Evolutionary conservation across 2,113 vertebrate genomes (phyloP), one percentile per base, ranked within the genome.

Genomic region (Passer domesticus): DNA sequence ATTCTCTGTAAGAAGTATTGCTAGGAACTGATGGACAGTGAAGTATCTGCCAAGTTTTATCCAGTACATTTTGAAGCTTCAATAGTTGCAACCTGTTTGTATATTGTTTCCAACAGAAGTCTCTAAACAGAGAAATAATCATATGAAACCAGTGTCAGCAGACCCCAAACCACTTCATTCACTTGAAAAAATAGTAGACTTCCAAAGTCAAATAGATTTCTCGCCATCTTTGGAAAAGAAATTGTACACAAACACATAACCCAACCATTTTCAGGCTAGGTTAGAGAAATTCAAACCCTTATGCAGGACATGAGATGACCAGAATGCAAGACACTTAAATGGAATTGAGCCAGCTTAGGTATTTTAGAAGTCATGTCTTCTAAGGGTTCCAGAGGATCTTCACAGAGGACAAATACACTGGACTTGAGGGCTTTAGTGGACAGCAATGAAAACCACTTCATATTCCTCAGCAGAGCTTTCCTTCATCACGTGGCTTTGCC

Each of bases 401-500:
- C 55, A 20, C 5, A 2, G 4, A 80, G 82, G 37, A 76, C 55
- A 82, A 70, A 82, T 28, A 28, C 11, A 5, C 15, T 70, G 82
- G 33, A 56, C 33, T 79, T 90, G 7, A 3, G 50, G 63, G 16
- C 67, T 86, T 58, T 41, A 70, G 53, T 1, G 1, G 47, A 24
- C n/a, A 64, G 37, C 28, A 93, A 35, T 41, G 68, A 50, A 4
- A 2, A 49, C 27, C 0, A 0, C 24, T 52, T 68, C 6, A 0
- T 46, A 27, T 47, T 93, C 75, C 67, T 80, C n/a, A 37, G 52
- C 44, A 39, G 68, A 90, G 15, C 24, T 33, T 37, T 37, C 35
- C 35, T 37, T 24, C 10, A 0, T 87, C 59, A 41, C 0, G 0
- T 55, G 72, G 47, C 2, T 1, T 63, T 63, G 55, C 37, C 43